Conservation (phyloP, 2,797 vertebrate species). For the Acanthopagrus latus region DNA sequence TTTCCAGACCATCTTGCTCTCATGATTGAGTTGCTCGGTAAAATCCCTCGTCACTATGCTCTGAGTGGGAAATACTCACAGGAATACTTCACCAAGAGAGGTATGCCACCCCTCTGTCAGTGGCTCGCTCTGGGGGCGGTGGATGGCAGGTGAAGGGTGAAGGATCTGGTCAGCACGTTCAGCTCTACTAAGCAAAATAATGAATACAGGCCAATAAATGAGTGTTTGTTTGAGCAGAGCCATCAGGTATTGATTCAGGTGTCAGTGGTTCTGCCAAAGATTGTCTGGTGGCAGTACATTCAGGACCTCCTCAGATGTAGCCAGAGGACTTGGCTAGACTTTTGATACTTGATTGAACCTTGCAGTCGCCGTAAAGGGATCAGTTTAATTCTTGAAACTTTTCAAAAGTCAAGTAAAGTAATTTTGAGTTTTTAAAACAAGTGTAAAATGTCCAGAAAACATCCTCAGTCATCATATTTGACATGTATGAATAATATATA, state of each 20-base stretch:
- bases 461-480: no score
- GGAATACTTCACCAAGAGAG: slow-evolving; percentile 88
- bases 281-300: slow-evolving; percentile 1
- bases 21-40: slow-evolving; percentile 89
- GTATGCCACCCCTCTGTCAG: slow-evolving; percentile 76
- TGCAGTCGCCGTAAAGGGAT: neutral
- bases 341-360: slow-evolving; percentile 24
- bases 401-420: neutral
- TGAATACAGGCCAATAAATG: slow-evolving; percentile 14
- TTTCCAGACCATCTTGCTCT: slow-evolving; percentile 88
- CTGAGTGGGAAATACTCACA: slow-evolving; percentile 89
- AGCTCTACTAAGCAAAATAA: slow-evolving; percentile 3
- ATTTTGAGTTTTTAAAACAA: no score
- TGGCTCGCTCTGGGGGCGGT: slow-evolving; percentile 65
- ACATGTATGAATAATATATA: no score
- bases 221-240: slow-evolving; percentile 27
- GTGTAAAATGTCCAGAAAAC: no score
- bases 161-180: slow-evolving; percentile 45
- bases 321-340: slow-evolving; percentile 21
- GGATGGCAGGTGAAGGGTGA: slow-evolving; percentile 34
- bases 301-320: neutral
- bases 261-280: slow-evolving; percentile 44
- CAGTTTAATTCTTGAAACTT: neutral
- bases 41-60: slow-evolving; percentile 87
- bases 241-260: slow-evolving; percentile 38